Evolutionary conservation across 2,888 invertebrate genomes (phyloP).

Genomic region (Oeneis ivallda): DNA sequence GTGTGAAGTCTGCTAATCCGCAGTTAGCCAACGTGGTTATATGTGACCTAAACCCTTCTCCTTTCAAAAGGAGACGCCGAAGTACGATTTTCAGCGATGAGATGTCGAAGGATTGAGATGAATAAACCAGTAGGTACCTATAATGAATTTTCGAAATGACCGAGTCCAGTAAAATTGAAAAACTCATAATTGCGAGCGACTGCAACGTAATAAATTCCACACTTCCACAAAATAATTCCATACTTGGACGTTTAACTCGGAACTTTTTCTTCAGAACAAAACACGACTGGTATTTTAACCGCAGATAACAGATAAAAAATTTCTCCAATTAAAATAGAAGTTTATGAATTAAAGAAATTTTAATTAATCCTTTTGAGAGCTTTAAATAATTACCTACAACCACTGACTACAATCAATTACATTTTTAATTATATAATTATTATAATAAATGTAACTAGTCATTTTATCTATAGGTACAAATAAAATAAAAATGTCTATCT

Average conservation of each 20-base stretch:
- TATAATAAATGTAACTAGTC: too few relatives aligned
- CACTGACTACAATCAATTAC: too few relatives aligned
- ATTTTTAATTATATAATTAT: too few relatives aligned
- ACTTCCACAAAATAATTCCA: too few relatives aligned
- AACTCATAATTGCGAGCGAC: slow-evolving; percentile 27
- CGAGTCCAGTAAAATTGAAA: background rate
- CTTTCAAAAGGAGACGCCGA: too few relatives aligned
- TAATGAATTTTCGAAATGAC: background rate
- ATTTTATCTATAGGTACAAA: too few relatives aligned
- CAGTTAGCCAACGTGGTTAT: too few relatives aligned
- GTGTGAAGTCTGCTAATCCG: too few relatives aligned
- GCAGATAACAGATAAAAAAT: background rate
- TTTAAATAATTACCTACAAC: background rate
- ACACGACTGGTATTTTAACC: slow-evolving; percentile 4
- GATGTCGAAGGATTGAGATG: too few relatives aligned
- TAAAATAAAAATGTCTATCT: too few relatives aligned
- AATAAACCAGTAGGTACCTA: background rate
- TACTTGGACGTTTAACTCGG: slow-evolving; percentile 29
- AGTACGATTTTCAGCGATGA: too few relatives aligned
- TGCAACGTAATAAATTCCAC: slow-evolving; percentile 34
- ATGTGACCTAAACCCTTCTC: too few relatives aligned
- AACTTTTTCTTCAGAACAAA: background rate
- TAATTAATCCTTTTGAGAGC: background rate
- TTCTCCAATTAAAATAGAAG: background rate
- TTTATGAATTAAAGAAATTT: background rate